Evolutionary conservation across 2,888 invertebrate species (phyloP), one percentile per base, ranked within the genome.

Genomic region (Cremastinae sp.): DNA sequence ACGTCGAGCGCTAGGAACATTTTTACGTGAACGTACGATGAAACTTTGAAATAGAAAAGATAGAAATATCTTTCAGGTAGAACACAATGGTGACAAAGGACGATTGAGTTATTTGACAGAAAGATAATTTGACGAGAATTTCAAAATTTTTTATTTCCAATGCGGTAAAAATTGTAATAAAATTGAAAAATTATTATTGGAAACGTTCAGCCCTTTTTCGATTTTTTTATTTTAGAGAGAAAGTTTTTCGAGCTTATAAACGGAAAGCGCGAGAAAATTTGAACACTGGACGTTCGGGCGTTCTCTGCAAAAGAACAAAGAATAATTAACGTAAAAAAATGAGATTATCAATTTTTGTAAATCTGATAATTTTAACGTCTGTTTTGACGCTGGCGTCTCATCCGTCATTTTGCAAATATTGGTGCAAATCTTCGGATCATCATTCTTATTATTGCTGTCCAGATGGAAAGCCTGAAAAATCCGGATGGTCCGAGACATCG

Each of bases 401-500:
- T 10, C 7, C 53, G 2, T 51, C 45, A 45, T 53, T 58, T 7
- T 85, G 85, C 74, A 83, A 70, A 68, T 85, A 85, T 53, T 85
- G 85, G 85, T 85, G 85, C 64, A 83, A 74, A 22, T 69, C 79
- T 3, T 49, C 62, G 9, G 14, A 59, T 35, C 55, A 81, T 14
- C 62, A 76, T 59, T 79, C 47, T 22, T 85, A 83, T 49, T 86
- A 84, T 53, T 85, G 86, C 47, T 85, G 85, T 41, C 81, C 84
- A 3, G 76, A 41, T 12, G 82, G 81, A 51, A 76, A 78, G 51
- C 22, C 28, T 0, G 81, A 80, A 0, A 43, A 74, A 18, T 20
- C 71, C 0, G 7, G 20, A 14, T 82, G 80, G 81, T 71, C 75
- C 16, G 45, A 72, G 0, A 72, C 79, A 3, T 28, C 75, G 0